Base-by-base conservation (phyloP, 2,888 invertebrate species). In the Apodemia zela region DNA sequence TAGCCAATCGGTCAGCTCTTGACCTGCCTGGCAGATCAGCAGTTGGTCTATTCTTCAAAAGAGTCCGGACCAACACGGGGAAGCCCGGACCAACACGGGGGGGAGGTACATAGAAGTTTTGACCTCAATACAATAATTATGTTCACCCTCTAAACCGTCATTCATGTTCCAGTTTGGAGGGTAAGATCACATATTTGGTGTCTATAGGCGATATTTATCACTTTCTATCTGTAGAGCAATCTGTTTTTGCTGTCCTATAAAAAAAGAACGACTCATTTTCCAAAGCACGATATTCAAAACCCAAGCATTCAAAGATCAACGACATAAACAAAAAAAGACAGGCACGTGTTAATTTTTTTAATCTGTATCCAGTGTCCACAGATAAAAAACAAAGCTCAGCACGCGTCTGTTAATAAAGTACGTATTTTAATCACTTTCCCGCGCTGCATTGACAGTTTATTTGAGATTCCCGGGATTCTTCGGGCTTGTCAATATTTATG, bases 381-480 rank as follows among this genome's bases (percentile, higher is more conserved):
- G 29, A 57, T 57, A 29, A 57, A 25, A 57, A 25, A 47, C 17
- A 47, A 57, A 57, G 25, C 54, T 29, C 25, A 25, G 54, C 25
- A 57, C 54, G 54, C 25, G 54, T 54, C 63, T 65, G 68, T 64
- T 68, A 66, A 75, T 75, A 75, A 76, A 75, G 69, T 69, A 72
- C 62, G 59, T 66, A 57, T 71, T 72, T 76, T 76, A 69, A 75
- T 75, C 60, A 68, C 69, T 69, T 71, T 67, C 72, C 67, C 66
- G 69, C 69, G 66, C 63, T 59, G 51, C 60, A 51, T 65, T 66
- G 63, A 60, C 69, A 67, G 65, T 45, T 65, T 51, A 64, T 60
- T 64, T 66, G 68, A 59, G 68, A 74, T 75, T 75, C 75, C 63
- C 61, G 66, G 72, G 74, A 75, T 76, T 72, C 75, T 70, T 60